Base-by-base conservation (phyloP, 2,888 invertebrate species). In the Tetragnatha montana region DNA sequence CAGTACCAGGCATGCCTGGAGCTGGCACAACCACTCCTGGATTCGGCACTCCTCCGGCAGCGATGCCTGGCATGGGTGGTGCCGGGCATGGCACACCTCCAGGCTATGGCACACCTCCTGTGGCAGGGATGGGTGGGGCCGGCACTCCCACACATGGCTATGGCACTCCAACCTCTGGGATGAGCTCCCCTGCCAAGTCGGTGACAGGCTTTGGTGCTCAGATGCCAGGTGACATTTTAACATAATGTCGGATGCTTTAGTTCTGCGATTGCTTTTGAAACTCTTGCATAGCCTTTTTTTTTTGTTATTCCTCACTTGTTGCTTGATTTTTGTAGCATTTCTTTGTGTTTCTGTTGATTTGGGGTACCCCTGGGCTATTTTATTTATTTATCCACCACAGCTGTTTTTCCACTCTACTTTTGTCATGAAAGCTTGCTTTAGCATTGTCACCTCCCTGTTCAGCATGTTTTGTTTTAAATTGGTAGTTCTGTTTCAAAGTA, bases 121-220 rank as follows among this genome's bases (percentile, higher is more conserved):
- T 60, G 60, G 60, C 60, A 60, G 12, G 12, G 8, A 1, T 60
- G 60, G 14, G 60, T 60, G 60, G 60, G 8, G n/a, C n/a, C n/a
- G 60, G 60, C 60, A 60, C 60, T 60, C 88, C 91, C 75, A 85
- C 88, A 22, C n/a, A n/a, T n/a, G 81, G 81, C 71, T 90, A 91
- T 86, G 91, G 91, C n/a, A 91, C 91, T 14, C 91, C 91, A 17
- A 81, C 91, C n/a, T 91, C 91, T 68, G 91, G 91, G 49, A 80
- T 91, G 88, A 91, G 91, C 71, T 91, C 91, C 70, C 91, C 91
- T 21, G 91, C 91, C n/a, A 90, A 86, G 68, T 90, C 91, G 19
- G 75, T 90, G 47, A 47, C 91, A 12, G 79, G 87, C n/a, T 75
- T 80, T 83, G 91, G 87, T 76, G 81, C 74, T 85, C 50, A 78